Conservation (phyloP, 2,113 vertebrate species). For the Gymnorhina tibicen region DNA sequence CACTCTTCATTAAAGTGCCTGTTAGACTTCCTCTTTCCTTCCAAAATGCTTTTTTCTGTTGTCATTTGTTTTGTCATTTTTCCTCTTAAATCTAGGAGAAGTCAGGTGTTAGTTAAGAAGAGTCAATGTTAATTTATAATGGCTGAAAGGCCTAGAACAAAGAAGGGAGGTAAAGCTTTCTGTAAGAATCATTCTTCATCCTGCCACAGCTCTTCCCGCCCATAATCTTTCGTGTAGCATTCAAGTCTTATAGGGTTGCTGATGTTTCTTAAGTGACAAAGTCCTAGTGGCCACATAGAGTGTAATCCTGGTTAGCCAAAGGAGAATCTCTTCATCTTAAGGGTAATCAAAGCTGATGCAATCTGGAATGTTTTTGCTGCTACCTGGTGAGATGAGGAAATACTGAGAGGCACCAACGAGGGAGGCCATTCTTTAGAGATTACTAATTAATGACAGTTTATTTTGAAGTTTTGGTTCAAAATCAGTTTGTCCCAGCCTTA, state of each 20-base stretch:
- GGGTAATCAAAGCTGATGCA: slow-evolving; percentile 47
- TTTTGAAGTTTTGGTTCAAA: not conserved
- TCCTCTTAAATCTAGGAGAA: not conserved
- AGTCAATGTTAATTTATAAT: not conserved
- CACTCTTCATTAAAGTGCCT: not conserved
- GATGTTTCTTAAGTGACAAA: not conserved
- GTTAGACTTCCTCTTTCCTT: not conserved
- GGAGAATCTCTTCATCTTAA: not conserved
- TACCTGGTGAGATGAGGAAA: slow-evolving; percentile 20
- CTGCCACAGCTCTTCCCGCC: not conserved
- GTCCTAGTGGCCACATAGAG: not conserved
- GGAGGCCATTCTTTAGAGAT: not conserved
- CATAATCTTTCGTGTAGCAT: not conserved
- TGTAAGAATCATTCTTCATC: not conserved
- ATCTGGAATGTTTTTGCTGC: slow-evolving; percentile 9
- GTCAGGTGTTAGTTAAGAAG: not conserved
- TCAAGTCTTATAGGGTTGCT: not conserved
- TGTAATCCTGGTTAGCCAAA: not conserved
- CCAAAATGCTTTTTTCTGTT: not conserved
- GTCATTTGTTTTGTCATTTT: not conserved
- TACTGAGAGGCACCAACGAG: slow-evolving; percentile 17
- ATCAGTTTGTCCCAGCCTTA: not conserved
- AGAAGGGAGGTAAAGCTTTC: not conserved
- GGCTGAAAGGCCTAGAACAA: not conserved
- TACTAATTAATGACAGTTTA: slow-evolving; percentile 10